Percentiles rank a stretch among this genome's conserved stretches.
Evolutionary conservation across 2,113 vertebrate species (phyloP).

Genomic region (Chloebia gouldiae): DNA sequence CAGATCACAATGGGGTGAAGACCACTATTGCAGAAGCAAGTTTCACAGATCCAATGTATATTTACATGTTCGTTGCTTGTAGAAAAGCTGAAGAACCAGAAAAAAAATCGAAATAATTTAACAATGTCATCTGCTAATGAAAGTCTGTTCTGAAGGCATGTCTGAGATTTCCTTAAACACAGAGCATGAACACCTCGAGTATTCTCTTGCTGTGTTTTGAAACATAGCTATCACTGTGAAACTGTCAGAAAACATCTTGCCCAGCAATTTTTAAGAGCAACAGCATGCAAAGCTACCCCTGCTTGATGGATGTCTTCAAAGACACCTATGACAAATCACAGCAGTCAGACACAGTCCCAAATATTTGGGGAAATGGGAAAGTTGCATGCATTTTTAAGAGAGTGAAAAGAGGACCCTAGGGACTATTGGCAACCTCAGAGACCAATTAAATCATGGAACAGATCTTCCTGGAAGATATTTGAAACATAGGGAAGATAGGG

Average conservation of each 20-base stretch:
- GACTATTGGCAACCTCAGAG: neutral
- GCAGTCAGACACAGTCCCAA: neutral
- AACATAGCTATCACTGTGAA: neutral
- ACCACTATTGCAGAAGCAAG: neutral
- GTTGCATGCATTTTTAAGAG: neutral
- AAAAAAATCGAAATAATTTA: neutral
- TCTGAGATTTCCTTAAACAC: neutral
- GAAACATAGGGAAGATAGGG: neutral
- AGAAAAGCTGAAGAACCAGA: neutral
- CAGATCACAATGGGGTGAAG: neutral
- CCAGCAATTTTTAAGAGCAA: neutral
- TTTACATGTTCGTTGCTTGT: neutral
- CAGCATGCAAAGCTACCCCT: neutral
- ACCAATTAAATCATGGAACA: neutral
- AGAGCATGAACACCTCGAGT: neutral
- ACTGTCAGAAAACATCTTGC: neutral
- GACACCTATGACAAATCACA: neutral
- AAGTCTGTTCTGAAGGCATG: neutral
- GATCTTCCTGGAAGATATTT: neutral
- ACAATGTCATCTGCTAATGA: neutral
- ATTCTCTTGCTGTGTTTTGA: neutral
- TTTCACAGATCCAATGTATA: neutral
- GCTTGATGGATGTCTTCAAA: neutral
- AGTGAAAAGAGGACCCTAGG: neutral
- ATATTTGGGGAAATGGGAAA: neutral